Conservation (phyloP, 2,113 vertebrate genomes). For the Rattus rattus region DNA sequence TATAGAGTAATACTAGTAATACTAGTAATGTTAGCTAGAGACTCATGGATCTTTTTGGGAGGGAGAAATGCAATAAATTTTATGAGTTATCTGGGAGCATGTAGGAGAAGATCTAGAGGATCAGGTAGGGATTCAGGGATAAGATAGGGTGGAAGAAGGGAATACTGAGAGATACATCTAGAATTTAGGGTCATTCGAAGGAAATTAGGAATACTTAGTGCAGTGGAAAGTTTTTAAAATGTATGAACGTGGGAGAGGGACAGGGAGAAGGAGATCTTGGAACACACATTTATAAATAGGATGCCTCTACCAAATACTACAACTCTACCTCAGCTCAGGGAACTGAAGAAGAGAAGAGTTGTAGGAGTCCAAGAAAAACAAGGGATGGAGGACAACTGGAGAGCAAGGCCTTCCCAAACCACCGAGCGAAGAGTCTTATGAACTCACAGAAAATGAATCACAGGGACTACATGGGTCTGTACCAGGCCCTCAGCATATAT, state of each 20-base stretch:
- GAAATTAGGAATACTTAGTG: background rate
- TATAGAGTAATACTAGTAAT: background rate
- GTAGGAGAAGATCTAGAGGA: background rate
- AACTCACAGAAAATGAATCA: background rate
- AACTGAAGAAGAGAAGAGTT: too few relatives aligned
- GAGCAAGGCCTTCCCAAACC: background rate
- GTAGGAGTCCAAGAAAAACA: too few relatives aligned
- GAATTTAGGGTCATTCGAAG: too few relatives aligned
- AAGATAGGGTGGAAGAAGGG: background rate
- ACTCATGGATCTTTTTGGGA: background rate
- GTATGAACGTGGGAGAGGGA: too few relatives aligned
- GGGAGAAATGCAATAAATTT: background rate
- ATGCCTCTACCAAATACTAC: too few relatives aligned
- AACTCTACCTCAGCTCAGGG: too few relatives aligned
- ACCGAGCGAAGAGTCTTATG: background rate
- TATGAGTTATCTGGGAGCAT: background rate
- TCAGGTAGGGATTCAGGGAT: accelerated
- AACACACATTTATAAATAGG: too few relatives aligned
- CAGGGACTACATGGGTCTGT: background rate
- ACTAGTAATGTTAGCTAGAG: background rate
- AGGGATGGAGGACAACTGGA: background rate
- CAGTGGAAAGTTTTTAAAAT: background rate
- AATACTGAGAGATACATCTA: background rate
- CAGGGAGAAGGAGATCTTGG: background rate
- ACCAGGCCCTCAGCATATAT: background rate